These are phyloP conservation scores for Delphinus delphis DNA, from an alignment of 2,113 vertebrate species.

Conservation along the genomic window DNA sequence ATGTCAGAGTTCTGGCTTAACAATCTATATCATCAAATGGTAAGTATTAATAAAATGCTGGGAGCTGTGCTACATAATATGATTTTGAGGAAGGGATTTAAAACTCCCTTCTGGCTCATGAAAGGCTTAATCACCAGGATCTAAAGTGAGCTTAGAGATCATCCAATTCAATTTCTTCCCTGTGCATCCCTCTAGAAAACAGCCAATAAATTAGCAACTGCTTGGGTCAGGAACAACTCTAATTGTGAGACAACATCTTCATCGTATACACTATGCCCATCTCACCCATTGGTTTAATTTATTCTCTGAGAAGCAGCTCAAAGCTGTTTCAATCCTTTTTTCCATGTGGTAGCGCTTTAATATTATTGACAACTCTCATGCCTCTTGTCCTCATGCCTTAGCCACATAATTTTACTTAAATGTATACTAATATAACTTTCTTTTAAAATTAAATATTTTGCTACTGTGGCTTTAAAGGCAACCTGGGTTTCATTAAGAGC, in stretches of 20 bases:
- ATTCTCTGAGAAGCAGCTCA: not conserved
- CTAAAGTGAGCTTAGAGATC: not conserved
- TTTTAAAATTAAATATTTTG: slow-evolving; percentile 49
- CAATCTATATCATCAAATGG: not conserved
- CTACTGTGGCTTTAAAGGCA: slow-evolving; percentile 29
- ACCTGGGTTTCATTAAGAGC: slow-evolving; percentile 4
- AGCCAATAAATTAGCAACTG: not conserved
- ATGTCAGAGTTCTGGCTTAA: not conserved
- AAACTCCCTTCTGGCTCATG: not conserved
- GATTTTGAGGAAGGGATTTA: not conserved
- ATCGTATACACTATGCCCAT: not conserved
- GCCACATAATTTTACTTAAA: not conserved
- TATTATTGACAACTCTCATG: not conserved
- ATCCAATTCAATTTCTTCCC: not conserved
- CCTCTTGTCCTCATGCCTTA: not conserved
- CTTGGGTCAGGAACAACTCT: not conserved
- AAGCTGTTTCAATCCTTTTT: not conserved
- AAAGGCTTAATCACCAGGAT: not conserved
- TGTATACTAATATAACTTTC: not conserved
- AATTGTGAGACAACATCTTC: not conserved
- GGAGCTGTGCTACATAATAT: not conserved
- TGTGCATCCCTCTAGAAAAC: not conserved
- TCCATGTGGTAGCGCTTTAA: not conserved
- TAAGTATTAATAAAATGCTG: not conserved
- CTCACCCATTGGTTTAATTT: not conserved